These are phyloP conservation scores for Dolomedes plantarius DNA, from an alignment of 2,888 invertebrate genomes.

Conservation along the genomic window DNA sequence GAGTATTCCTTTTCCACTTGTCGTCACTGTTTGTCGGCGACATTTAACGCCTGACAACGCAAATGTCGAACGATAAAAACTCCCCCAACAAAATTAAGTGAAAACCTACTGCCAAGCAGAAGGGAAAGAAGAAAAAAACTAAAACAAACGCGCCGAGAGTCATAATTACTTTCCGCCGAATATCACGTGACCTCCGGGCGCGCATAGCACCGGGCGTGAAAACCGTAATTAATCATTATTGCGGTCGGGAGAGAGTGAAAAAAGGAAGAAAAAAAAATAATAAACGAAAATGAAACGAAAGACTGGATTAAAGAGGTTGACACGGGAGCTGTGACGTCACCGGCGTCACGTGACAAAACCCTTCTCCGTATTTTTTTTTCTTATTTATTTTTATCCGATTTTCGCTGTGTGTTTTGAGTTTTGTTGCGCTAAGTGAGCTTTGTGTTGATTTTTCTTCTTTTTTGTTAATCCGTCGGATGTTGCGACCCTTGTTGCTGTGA, in stretches of 20 bases:
- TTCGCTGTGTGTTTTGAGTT: constrained; percentile 29
- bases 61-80: constrained; percentile 18
- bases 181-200: constrained; percentile 60
- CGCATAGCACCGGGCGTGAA: constrained; percentile 48
- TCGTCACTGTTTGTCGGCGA: constrained; percentile 8
- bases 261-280: constrained; percentile 28
- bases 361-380: constrained; percentile 10
- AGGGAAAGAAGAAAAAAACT: neutral
- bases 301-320: constrained; percentile 64
- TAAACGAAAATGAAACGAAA: constrained; percentile 42
- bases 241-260: constrained; percentile 26
- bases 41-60: constrained; percentile 14
- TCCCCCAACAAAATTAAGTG: constrained; percentile 17
- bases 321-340: constrained; percentile 47
- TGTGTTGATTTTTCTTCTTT: constrained; percentile 32
- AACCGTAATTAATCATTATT: constrained; percentile 70
- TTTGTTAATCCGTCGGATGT: constrained; percentile 24
- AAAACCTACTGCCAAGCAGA: constrained; percentile 1
- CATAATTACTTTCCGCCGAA: constrained; percentile 63
- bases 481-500: constrained; percentile 13
- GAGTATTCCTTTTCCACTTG: constrained; percentile 8
- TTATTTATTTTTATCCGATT: constrained; percentile 12
- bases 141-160: constrained; percentile 23
- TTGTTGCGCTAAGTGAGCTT: constrained; percentile 17
- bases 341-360: constrained; percentile 49